These are phyloP conservation scores for Melanotaenia pygmaea DNA, from an alignment of 2,797 vertebrate species.

Conservation along the genomic window DNA sequence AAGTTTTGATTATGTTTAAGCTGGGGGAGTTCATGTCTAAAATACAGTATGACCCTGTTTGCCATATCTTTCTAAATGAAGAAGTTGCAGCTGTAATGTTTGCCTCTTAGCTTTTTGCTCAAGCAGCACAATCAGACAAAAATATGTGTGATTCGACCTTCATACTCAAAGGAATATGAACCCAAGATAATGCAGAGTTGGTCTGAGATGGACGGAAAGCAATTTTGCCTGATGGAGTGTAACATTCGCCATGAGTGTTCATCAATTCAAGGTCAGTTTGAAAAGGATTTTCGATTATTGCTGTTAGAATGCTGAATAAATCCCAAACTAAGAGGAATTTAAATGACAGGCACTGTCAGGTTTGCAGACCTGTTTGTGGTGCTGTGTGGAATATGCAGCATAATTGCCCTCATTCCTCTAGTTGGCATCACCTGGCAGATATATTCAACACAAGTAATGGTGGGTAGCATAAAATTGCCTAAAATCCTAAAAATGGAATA, in stretches of 20 bases:
- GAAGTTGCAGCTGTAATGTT: not conserved
- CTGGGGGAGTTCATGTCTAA: not conserved
- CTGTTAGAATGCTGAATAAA: conserved; percentile 46
- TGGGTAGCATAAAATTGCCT: conserved; percentile 33
- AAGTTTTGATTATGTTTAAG: conserved; percentile 3
- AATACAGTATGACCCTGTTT: not conserved
- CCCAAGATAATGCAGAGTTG: conserved; percentile 14
- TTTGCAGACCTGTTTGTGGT: conserved; percentile 28
- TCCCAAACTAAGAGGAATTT: conserved; percentile 48
- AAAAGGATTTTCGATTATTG: conserved; percentile 22
- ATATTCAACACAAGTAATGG: conserved; percentile 48
- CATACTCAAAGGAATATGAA: conserved; percentile 7
- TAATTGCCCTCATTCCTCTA: conserved; percentile 48
- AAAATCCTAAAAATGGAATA: conserved; percentile 47
- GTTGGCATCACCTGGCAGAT: conserved; percentile 49
- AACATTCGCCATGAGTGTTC: conserved; percentile 10
- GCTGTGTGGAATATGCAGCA: conserved; percentile 38
- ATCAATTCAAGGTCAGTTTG: conserved; percentile 29
- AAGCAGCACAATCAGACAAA: conserved; percentile 4
- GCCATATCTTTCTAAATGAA: conserved; percentile 2
- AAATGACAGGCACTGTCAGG: conserved; percentile 30
- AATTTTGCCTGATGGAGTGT: conserved; percentile 1
- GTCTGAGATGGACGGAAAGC: conserved; percentile 24
- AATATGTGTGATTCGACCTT: conserved; percentile 15
- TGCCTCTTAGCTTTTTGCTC: conserved; percentile 18